Percentiles rank a stretch among this genome's conserved stretches.
Evolutionary conservation across 2,797 vertebrate species (phyloP).

Genomic region (Rhadinocentrus ornatus): DNA sequence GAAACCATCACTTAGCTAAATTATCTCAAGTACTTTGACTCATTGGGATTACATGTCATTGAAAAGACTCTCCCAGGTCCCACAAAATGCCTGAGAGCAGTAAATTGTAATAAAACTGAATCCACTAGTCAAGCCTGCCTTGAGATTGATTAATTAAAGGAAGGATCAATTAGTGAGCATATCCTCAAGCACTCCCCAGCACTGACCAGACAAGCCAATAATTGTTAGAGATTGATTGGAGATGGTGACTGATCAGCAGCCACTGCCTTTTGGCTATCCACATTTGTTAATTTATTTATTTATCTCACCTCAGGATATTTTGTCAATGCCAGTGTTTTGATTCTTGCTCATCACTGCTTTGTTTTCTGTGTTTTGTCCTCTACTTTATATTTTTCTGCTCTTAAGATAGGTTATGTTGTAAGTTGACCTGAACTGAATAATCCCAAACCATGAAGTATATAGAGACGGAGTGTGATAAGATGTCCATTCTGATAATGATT

Average conservation of each 20-base stretch:
- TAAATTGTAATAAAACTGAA: slow-evolving; percentile 22
- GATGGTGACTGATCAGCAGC: slow-evolving; percentile 43
- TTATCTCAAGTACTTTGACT: slow-evolving; percentile 4
- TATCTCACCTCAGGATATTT: not conserved
- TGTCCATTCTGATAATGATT: not conserved
- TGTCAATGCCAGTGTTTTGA: not conserved
- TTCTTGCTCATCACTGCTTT: not conserved
- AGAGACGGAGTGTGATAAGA: not conserved
- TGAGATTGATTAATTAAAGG: slow-evolving; percentile 57
- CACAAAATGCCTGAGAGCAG: slow-evolving; percentile 7
- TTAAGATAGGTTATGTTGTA: not conserved
- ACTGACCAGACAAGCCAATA: slow-evolving; percentile 59
- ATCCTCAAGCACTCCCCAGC: slow-evolving; percentile 51
- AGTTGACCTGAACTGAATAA: no score
- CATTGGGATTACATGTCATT: slow-evolving; percentile 2
- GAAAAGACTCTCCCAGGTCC: slow-evolving; percentile 10
- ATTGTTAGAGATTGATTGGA: slow-evolving; percentile 55
- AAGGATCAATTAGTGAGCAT: slow-evolving; percentile 54
- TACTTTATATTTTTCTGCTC: not conserved
- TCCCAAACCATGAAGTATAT: no score
- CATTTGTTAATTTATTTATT: slow-evolving; percentile 1
- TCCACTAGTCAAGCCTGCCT: slow-evolving; percentile 23
- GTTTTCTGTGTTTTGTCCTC: not conserved
- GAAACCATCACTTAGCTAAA: not conserved
- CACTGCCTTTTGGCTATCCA: not conserved